A percentile compares a stretch with the other conserved stretches of the same genome.
Evolutionary conservation across 92 coral and sea anemone genomes (phyloP).

Genomic region (Zoanthus gigantus): DNA sequence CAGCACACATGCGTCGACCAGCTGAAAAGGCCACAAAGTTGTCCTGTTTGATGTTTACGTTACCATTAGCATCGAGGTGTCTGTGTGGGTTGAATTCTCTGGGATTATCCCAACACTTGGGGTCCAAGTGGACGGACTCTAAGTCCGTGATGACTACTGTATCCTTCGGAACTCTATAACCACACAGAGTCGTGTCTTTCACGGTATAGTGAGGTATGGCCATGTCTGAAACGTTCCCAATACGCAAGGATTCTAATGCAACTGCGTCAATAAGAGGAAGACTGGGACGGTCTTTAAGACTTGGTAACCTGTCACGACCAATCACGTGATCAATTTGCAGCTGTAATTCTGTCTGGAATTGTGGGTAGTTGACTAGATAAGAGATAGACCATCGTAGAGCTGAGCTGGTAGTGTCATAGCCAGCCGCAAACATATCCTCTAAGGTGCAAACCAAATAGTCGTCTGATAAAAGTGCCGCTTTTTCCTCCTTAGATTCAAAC

Average conservation of each 20-base stretch:
- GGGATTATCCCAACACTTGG: constrained; percentile 31
- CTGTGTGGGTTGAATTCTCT: constrained; percentile 26
- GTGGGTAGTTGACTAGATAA: constrained; percentile 32
- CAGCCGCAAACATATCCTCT: constrained; percentile 52
- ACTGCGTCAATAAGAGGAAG: constrained; percentile 48
- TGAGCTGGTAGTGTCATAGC: constrained; percentile 40
- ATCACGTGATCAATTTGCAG: constrained; percentile 41
- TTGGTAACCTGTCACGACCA: constrained; percentile 41
- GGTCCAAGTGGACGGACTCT: constrained; percentile 37
- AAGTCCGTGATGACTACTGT: constrained; percentile 28
- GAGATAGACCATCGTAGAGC: constrained; percentile 36
- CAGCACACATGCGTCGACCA: constrained; percentile 36
- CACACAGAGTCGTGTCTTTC: constrained; percentile 39
- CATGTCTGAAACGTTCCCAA: constrained; percentile 38
- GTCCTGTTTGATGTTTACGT: not conserved
- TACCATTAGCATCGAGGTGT: constrained; percentile 11
- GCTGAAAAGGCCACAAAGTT: constrained; percentile 22
- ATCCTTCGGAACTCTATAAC: constrained; percentile 38
- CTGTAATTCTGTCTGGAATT: constrained; percentile 36
- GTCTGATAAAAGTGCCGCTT: constrained; percentile 27
- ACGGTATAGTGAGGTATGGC: constrained; percentile 48
- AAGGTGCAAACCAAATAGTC: constrained; percentile 34
- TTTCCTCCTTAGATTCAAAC: constrained; percentile 10
- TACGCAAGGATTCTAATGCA: constrained; percentile 34
- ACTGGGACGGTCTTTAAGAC: constrained; percentile 36